Base-by-base conservation (phyloP, 2,888 invertebrate genomes). In the Caenorhabditis imperialis region DNA sequence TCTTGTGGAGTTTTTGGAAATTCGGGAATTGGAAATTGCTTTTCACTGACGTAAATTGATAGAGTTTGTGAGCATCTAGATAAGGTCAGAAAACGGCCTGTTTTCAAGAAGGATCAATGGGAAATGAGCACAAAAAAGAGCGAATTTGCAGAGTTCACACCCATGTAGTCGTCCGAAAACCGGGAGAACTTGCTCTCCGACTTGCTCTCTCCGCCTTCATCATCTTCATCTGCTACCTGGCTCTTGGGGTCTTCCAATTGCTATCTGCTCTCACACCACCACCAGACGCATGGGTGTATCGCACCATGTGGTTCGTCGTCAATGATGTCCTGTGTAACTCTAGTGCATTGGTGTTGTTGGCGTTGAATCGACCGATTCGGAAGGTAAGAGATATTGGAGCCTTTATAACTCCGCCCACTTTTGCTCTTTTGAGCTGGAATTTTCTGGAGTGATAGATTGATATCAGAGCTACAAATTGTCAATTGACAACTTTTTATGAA, bases 301-400 rank as follows among this genome's bases (percentile, higher is more conserved):
- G 77, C 3, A 75, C 81, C 20, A 72, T 81, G 65, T 81, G 82
- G 82, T 82, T 82, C 44, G 78, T 82, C 4, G 81, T 81, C 23
- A 82, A 82, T 40, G 82, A 82, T 47, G 78, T 81, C n/a, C 62
- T 82, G 25, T 82, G 82, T 55, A 76, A 76, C 35, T 76, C 75
- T 1, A 82, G 79, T 61, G 77, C 81, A n/a, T 57, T 79, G 1
- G 71, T 77, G 3, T 57, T 81, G 0, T 57, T 81, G 48, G 77
- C 77, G n/a, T 45, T 81, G 18, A 81, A 81, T 51, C 42, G 69
- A 42, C 81, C 81, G 1, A 75, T 81, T 47, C 62, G 82, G 50
- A 71, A 74, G 67, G 75, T 74, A 40, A 16, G n/a, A n/a, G n/a
- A n/a, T n/a, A n/a, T n/a, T n/a, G n/a, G n/a, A n/a, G n/a, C n/a